phyloP scores from a whole-genome alignment of 35 echinoderm and acorn worm species.

The Eucidaris tribuloides region DNA sequence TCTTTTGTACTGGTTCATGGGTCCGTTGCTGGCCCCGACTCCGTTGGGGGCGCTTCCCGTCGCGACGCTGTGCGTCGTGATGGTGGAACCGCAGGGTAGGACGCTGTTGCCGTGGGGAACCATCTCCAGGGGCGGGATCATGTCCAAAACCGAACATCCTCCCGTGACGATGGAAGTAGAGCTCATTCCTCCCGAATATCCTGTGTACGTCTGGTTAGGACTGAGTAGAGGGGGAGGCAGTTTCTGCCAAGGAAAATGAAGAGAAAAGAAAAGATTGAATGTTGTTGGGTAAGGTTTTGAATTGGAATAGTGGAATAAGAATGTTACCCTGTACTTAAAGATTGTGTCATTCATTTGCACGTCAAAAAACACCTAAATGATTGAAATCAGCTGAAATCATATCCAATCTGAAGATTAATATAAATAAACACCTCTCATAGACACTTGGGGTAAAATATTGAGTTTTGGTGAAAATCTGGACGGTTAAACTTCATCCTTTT shows the following conservation, averaged over 20 bases:
- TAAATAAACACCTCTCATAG: no score
- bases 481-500: no score
- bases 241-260: constrained; percentile 30
- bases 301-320: background rate
- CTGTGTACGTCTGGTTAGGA: constrained; percentile 69
- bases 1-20: background rate
- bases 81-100: background rate
- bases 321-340: background rate
- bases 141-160: constrained; percentile 61
- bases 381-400: no score
- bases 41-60: background rate
- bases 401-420: no score
- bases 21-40: background rate
- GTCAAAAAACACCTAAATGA: no score
- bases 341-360: no score
- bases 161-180: background rate
- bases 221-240: background rate
- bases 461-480: no score
- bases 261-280: background rate
- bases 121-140: constrained; percentile 62
- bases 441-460: no score
- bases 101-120: constrained; percentile 26
- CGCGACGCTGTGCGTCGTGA: background rate
- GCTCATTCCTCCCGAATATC: constrained; percentile 35
- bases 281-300: no score